Evolutionary conservation across 2,113 vertebrate species (phyloP), one percentile per base, ranked within the genome.

Genomic region (Myrmophylax atrothorax): DNA sequence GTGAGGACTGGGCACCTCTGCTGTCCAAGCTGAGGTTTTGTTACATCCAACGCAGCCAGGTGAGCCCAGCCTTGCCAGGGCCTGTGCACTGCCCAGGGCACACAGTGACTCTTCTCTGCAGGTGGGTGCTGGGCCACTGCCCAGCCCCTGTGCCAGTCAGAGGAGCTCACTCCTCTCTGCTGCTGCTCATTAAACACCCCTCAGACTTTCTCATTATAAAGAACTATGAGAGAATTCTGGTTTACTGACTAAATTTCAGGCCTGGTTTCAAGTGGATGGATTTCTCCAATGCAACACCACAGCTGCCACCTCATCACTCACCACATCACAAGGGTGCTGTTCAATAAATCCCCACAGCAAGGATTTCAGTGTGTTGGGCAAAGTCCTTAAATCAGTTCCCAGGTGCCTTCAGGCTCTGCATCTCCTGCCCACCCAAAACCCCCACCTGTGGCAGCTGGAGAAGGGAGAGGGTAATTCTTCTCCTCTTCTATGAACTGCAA

Each of bases 401-500:
- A 20, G 17, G 42, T 0, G 2, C 55, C 50, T 50, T 38, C 44
- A 64, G 78, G 53, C 49, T 26, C 9, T 6, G 3, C 31, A 9
- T n/a, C 22, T 47, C 72, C 76, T 62, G 23, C 38, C 35, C 84
- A 58, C 38, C 35, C 18, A 17, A 25, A 40, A 7, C 14, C 58
- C 84, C 22, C 47, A 99, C 99, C 99, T 97, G 99, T 76, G 53
- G 98, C 96, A 46, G 99, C 99, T 7, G 99, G 99, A 10, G 99
- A 99, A 3, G 98, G 98, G 18, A 99, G 97, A 1, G 98, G 98
- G 84, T 99, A 99, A 97, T 99, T 99, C 98, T 99, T 99, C 94
- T 99, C 99, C 93, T 99, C 99, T 38, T 99, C 99, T 95, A 99
- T 99, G 95, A 99, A 99, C 97, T 99, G 99, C 83, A 99, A 97